Evolutionary conservation across 2,888 invertebrate genomes (phyloP), one percentile per base, ranked within the genome.

Genomic region (Cheilosia vernalis): DNA sequence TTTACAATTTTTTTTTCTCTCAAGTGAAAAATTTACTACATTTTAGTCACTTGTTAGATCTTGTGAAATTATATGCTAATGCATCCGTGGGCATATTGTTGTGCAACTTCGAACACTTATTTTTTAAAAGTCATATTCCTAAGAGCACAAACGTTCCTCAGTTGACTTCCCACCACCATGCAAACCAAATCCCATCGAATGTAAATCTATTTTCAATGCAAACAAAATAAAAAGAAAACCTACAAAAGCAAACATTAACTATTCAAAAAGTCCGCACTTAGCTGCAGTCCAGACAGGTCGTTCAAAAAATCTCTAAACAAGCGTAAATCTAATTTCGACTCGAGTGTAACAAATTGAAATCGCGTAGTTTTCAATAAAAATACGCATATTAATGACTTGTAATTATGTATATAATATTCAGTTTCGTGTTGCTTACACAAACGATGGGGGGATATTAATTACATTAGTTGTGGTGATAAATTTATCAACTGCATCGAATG

Each of bases 341-440:
- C 63, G 56, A 67, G 67, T 67, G 67, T 63, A 55, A 78, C 83
- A 83, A 83, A 83, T 83, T 83, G 83, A 42, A 83, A 79, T 79
- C 79, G 73, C 72, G 82, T 83, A 78, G 72, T 61, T 79, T 83
- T 73, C 73, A 79, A 73, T 72, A 55, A 61, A 44, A 72, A 73
- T 63, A 64, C 73, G 79, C 83, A 83, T 83, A 83, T 67, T 73
- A 83, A 83, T 78, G 67, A 56, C 55, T 61, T 37, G 73, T 83
- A 73, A 83, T 83, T 83, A 83, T 79, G 51, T 15, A 49, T 51
- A 17, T 30, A 79, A 73, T 79, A 73, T 73, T 83, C 67, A 67
- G 51, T 67, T 63, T 76, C 76, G 21, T 47, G 74, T 47, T 67
- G 53, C 80, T 40, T 64, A 69, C 58, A 33, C 61, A 30, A 64